phyloP scores from a whole-genome alignment of 2,797 vertebrate species.

The Clamator glandarius region DNA sequence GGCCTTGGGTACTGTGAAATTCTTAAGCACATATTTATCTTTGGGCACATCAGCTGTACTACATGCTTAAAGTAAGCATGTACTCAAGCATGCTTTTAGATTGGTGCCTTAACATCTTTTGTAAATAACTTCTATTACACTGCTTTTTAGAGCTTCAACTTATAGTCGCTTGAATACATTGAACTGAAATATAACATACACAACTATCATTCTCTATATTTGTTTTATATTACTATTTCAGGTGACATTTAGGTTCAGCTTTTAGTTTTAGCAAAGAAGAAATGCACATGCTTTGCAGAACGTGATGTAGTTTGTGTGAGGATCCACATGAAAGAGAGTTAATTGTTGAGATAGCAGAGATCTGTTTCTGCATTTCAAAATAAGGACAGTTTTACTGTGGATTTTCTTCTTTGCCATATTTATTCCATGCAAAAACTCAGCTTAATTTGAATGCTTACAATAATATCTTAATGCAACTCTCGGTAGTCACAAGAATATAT shows the following conservation, averaged over 20 bases:
- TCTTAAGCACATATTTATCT: conserved; percentile 39
- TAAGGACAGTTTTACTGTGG: conserved; percentile 21
- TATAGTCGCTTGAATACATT: neutral
- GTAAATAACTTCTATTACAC: neutral
- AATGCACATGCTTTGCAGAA: neutral
- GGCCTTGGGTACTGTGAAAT: neutral
- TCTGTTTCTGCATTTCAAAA: conserved; percentile 41
- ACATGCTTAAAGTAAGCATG: neutral
- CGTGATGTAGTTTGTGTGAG: neutral
- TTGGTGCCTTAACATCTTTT: neutral
- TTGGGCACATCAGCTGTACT: conserved; percentile 24
- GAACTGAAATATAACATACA: conserved; percentile 3
- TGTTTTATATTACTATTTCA: neutral
- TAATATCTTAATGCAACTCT: conserved; percentile 69
- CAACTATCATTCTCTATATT: neutral
- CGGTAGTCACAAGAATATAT: conserved; percentile 49
- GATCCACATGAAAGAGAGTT: conserved; percentile 15
- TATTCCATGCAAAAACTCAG: conserved; percentile 24
- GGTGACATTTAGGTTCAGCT: conserved; percentile 22
- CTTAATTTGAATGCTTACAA: conserved; percentile 54
- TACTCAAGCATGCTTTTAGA: neutral
- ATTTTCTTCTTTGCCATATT: neutral
- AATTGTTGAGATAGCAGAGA: neutral
- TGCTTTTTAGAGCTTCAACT: conserved; percentile 34
- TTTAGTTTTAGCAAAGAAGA: conserved; percentile 43